phyloP scores from a whole-genome alignment of 2,797 vertebrate genomes.

The Darevskia mixta region DNA sequence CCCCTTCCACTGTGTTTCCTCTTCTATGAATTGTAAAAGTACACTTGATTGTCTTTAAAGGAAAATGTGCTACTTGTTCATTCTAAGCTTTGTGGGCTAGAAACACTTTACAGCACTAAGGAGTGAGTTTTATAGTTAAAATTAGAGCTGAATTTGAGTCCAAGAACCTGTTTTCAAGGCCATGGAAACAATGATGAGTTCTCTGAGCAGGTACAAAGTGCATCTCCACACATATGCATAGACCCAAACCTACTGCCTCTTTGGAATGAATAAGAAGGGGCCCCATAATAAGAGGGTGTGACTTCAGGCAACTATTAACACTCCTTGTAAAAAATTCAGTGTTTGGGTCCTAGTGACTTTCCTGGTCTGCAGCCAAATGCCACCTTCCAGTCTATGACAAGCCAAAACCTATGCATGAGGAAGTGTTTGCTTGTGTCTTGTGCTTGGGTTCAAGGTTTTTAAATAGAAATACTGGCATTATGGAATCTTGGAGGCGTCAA shows the following conservation, averaged over 20 bases:
- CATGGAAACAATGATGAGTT: background rate
- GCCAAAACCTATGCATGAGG: background rate
- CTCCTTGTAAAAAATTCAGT: background rate
- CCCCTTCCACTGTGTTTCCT: background rate
- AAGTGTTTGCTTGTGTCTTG: no score
- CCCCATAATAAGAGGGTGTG: background rate
- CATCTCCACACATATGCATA: background rate
- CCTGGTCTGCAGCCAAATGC: background rate
- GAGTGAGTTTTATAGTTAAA: background rate
- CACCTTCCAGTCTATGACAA: background rate
- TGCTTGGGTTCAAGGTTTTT: background rate
- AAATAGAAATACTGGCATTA: background rate
- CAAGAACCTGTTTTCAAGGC: background rate
- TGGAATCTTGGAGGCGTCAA: conserved; percentile 63
- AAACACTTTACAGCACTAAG: background rate
- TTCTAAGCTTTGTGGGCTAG: background rate
- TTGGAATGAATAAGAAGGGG: background rate
- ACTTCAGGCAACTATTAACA: background rate
- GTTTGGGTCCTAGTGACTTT: background rate
- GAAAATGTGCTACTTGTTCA: background rate
- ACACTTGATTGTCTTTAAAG: background rate
- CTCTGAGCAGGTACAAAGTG: background rate
- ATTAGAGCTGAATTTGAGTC: no score
- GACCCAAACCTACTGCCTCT: background rate
- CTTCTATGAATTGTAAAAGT: background rate